phyloP scores from a whole-genome alignment of 2,797 vertebrate genomes.

The Acropternis orthonyx region DNA sequence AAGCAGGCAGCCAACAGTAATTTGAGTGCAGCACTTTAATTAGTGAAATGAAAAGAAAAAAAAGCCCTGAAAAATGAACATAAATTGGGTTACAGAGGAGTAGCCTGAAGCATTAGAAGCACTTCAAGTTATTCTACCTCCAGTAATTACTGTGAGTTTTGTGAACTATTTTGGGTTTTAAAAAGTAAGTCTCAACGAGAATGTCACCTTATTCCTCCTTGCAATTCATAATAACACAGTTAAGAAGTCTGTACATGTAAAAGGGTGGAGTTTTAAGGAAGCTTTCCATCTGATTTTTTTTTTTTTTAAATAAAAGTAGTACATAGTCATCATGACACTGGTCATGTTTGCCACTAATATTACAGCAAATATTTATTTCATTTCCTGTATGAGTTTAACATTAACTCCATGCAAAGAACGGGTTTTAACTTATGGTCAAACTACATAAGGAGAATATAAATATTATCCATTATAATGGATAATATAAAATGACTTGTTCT shows the following conservation, averaged over 20 bases:
- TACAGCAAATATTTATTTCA: not conserved
- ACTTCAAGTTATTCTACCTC: not conserved
- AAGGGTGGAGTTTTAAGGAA: not conserved
- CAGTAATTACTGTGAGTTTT: slow-evolving; percentile 2
- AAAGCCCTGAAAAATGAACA: slow-evolving; percentile 26
- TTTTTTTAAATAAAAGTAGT: not conserved
- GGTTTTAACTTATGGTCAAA: not conserved
- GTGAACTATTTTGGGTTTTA: not conserved
- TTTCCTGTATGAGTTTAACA: not conserved
- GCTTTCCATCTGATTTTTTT: not conserved
- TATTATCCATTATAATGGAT: not conserved
- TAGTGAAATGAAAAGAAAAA: slow-evolving; percentile 35
- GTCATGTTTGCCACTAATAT: not conserved
- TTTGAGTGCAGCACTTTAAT: slow-evolving; percentile 39
- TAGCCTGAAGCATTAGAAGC: slow-evolving; percentile 31
- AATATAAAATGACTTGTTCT: not conserved
- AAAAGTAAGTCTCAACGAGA: not conserved
- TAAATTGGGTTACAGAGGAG: slow-evolving; percentile 31
- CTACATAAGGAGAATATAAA: not conserved
- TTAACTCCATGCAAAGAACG: not conserved
- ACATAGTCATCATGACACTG: not conserved
- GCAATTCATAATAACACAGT: not conserved
- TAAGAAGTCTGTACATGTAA: not conserved
- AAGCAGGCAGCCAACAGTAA: slow-evolving; percentile 23
- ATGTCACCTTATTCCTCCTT: not conserved